phyloP scores from a whole-genome alignment of 1,140 invertebrate genomes.

The Helicorthomorpha holstii region DNA sequence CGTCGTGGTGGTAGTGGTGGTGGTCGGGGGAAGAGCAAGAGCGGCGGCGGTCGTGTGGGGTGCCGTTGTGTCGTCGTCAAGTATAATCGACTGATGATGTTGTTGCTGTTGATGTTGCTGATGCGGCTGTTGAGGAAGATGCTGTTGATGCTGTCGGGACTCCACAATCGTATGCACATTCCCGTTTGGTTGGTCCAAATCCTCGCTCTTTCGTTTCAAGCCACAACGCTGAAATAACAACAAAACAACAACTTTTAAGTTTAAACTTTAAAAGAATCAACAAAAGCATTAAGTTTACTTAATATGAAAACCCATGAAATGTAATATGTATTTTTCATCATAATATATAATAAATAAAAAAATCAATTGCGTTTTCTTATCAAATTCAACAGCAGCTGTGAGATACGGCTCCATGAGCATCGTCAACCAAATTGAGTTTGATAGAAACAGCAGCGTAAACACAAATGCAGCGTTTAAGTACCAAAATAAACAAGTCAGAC shows the following conservation, averaged over 20 bases:
- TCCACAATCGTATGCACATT: neutral
- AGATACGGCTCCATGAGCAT: too few species aligned
- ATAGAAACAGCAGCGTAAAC: too few species aligned
- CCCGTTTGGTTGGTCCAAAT: slow-evolving; percentile 8
- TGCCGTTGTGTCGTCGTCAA: too few species aligned
- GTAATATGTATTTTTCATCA: too few species aligned
- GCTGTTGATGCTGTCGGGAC: slow-evolving; percentile 16
- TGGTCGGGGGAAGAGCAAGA: slow-evolving; percentile 22
- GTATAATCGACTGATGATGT: slow-evolving; percentile 5
- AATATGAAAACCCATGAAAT: too few species aligned
- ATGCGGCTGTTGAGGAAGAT: slow-evolving; percentile 17
- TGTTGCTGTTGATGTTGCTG: slow-evolving; percentile 16
- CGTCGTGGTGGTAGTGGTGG: slow-evolving; percentile 52
- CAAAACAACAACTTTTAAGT: neutral
- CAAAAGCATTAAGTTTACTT: too few species aligned
- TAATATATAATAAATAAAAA: too few species aligned
- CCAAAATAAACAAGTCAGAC: too few species aligned
- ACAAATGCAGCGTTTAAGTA: too few species aligned
- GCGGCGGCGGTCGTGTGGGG: slow-evolving; percentile 12
- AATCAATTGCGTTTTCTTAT: too few species aligned
- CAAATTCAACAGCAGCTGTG: too few species aligned
- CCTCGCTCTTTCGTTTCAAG: slow-evolving; percentile 7
- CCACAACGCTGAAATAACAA: slow-evolving; percentile 7
- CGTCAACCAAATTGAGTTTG: too few species aligned
- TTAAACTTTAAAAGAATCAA: neutral